Evolutionary conservation across 1,140 invertebrate species (phyloP).

Genomic region (Chlorops oryzae): DNA sequence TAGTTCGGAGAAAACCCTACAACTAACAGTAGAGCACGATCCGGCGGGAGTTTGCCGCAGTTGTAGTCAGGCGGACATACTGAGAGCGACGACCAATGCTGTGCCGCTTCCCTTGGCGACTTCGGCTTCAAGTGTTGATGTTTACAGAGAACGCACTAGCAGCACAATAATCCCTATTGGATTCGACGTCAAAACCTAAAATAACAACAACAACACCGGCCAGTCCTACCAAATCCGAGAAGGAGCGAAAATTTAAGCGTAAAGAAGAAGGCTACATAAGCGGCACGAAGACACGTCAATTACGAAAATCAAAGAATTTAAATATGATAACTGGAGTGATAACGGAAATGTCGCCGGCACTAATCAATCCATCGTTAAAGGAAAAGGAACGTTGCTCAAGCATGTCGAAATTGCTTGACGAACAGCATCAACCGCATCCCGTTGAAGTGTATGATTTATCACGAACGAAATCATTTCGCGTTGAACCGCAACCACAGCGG

Average conservation of each 20-base stretch:
- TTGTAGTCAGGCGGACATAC: constrained; percentile 40
- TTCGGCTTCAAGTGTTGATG: constrained; percentile 39
- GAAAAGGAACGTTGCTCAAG: constrained; percentile 80
- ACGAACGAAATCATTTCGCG: constrained; percentile 79
- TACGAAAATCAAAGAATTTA: constrained; percentile 51
- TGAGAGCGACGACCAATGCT: constrained; percentile 19
- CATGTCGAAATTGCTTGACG: constrained; percentile 76
- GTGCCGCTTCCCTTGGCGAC: constrained; percentile 32
- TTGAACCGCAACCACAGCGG: constrained; percentile 66
- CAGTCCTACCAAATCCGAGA: constrained; percentile 48
- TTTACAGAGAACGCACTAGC: constrained; percentile 21
- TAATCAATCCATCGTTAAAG: constrained; percentile 26
- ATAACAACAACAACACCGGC: too few relatives aligned
- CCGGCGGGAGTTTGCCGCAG: constrained; percentile 61
- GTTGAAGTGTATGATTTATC: constrained; percentile 63
- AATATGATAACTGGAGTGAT: constrained; percentile 19
- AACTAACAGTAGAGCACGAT: constrained; percentile 80
- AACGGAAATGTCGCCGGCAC: neutral
- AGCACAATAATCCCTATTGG: constrained; percentile 15
- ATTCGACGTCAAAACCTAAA: neutral
- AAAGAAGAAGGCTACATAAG: constrained; percentile 61
- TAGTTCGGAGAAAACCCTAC: constrained; percentile 66
- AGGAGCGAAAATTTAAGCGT: constrained; percentile 62
- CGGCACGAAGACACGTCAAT: constrained; percentile 53
- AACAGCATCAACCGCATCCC: constrained; percentile 38